Evolutionary conservation across 2,113 vertebrate genomes (phyloP).

Genomic region (Pogona vitticeps): DNA sequence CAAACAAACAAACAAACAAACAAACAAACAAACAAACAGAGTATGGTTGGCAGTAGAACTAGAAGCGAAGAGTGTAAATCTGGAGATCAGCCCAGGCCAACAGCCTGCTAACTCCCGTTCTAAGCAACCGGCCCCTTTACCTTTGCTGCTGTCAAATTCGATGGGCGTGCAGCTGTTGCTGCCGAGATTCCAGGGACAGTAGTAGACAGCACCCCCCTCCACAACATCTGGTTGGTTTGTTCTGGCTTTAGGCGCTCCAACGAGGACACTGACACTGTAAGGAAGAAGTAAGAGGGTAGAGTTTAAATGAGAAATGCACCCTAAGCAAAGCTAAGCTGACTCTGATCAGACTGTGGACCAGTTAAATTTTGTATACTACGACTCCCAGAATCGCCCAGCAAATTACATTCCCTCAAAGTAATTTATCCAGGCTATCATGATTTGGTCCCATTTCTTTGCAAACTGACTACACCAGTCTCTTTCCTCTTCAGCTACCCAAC

Average conservation of each 20-base stretch:
- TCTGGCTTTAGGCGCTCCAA: conserved; percentile 90
- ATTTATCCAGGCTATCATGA: no score
- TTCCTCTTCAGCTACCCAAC: background rate
- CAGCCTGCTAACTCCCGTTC: background rate
- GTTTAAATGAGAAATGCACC: background rate
- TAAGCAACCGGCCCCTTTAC: conserved; percentile 51
- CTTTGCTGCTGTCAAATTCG: conserved; percentile 81
- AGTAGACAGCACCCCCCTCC: conserved; percentile 88
- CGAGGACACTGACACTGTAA: conserved; percentile 84
- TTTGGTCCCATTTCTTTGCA: background rate
- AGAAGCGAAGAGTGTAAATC: background rate
- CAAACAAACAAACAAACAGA: no score
- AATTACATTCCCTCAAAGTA: no score
- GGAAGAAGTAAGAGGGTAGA: background rate
- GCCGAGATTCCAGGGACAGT: conserved; percentile 84
- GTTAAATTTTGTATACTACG: background rate
- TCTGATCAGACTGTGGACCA: no score
- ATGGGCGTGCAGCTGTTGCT: conserved; percentile 72
- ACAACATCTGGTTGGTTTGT: conserved; percentile 80
- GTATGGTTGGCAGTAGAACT: background rate
- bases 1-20: no score
- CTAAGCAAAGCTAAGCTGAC: background rate
- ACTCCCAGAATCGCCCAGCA: background rate
- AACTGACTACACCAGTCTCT: background rate
- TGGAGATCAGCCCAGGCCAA: background rate